These are phyloP conservation scores for Ceramica pisi DNA, from an alignment of 2,888 invertebrate species.

Conservation along the genomic window DNA sequence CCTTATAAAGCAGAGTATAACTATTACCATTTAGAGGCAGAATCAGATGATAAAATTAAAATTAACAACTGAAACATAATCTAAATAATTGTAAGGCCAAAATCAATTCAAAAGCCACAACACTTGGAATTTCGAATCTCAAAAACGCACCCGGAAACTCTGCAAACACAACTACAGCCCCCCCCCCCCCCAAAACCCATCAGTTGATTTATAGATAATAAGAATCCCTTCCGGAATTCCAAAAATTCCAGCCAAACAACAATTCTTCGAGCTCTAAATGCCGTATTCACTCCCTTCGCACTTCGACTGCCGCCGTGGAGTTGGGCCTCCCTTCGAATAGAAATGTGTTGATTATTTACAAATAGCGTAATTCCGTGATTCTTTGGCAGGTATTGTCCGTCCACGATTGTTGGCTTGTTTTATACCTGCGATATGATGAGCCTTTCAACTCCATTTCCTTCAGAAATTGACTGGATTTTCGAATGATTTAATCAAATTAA, in stretches of 20 bases:
- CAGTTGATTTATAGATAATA: slow-evolving; percentile 53
- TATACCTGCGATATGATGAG: slow-evolving; percentile 61
- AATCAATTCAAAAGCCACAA: not conserved
- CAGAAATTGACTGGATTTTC: slow-evolving; percentile 44
- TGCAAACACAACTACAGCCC: slow-evolving; percentile 13
- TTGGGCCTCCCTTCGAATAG: slow-evolving; percentile 73
- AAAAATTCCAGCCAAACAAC: slow-evolving; percentile 36
- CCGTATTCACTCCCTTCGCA: slow-evolving; percentile 65
- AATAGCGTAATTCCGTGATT: slow-evolving; percentile 79
- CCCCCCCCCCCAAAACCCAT: slow-evolving; percentile 40
- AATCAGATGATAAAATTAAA: too few relatives aligned
- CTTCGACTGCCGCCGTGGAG: slow-evolving; percentile 59
- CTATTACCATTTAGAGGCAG: too few relatives aligned
- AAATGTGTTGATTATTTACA: slow-evolving; percentile 83
- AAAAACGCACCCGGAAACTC: not conserved
- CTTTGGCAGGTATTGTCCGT: slow-evolving; percentile 72
- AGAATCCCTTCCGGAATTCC: slow-evolving; percentile 27
- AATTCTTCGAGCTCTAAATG: slow-evolving; percentile 42
- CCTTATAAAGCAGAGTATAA: too few relatives aligned
- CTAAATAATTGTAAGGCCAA: not conserved
- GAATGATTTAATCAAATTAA: slow-evolving; percentile 55
- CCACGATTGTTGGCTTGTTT: slow-evolving; percentile 57
- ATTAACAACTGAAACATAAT: too few relatives aligned
- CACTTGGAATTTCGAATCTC: slow-evolving; percentile 5
- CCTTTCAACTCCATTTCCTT: slow-evolving; percentile 62